Evolutionary conservation across 2,888 invertebrate species (phyloP).

Genomic region (Carcina quercana): DNA sequence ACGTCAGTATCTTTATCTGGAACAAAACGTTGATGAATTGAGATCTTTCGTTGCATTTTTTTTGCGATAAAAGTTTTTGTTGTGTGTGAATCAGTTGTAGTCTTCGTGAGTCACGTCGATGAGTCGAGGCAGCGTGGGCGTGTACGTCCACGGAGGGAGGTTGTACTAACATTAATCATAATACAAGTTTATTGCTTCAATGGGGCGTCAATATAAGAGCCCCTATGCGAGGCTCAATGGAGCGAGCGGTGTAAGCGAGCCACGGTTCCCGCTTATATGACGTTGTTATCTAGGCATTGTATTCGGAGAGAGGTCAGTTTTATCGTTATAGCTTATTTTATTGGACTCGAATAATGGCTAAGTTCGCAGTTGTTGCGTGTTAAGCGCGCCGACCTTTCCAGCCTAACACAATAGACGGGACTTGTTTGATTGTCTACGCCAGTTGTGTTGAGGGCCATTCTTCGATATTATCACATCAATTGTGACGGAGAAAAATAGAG

Average conservation of each 20-base stretch:
- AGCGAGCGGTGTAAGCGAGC: slow-evolving; percentile 7
- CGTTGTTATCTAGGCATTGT: slow-evolving; percentile 10
- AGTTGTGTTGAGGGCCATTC: too few species aligned
- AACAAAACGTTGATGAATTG: slow-evolving; percentile 6
- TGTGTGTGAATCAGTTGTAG: not conserved
- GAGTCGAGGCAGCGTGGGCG: slow-evolving; percentile 12
- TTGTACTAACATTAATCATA: slow-evolving; percentile 58
- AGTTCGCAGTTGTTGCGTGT: slow-evolving; percentile 4
- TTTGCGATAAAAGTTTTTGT: slow-evolving; percentile 3
- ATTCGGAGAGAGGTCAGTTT: slow-evolving; percentile 11
- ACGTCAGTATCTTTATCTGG: slow-evolving; percentile 9
- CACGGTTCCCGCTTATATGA: slow-evolving; percentile 1
- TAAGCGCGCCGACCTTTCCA: too few species aligned
- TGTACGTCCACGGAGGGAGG: slow-evolving; percentile 41
- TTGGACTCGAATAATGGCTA: slow-evolving; percentile 6
- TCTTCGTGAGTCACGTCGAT: not conserved
- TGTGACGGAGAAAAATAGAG: too few species aligned
- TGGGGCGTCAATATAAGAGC: slow-evolving; percentile 37
- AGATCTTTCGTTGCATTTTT: slow-evolving; percentile 3
- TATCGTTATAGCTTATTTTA: slow-evolving; percentile 11
- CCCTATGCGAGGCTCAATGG: slow-evolving; percentile 23
- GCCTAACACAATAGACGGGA: too few species aligned
- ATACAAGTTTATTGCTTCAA: slow-evolving; percentile 59
- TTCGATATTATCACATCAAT: too few species aligned
- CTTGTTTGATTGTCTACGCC: too few species aligned